A percentile compares a stretch with the other conserved stretches of the same genome.
Conservation (phyloP, 1,140 invertebrate genomes). For the Nephotettix cincticeps region DNA sequence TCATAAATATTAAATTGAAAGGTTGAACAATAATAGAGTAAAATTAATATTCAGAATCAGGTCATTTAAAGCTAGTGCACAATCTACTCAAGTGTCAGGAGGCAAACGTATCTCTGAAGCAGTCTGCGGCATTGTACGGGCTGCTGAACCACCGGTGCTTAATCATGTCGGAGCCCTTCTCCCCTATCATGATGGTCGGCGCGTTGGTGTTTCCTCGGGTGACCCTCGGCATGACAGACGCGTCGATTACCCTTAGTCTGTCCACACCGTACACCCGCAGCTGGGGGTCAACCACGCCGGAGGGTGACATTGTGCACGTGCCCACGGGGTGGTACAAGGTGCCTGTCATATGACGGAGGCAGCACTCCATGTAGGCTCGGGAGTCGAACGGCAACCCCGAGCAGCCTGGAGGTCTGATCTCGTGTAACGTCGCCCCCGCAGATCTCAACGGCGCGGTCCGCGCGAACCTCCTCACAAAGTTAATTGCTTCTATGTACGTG, state of each 20-base stretch:
- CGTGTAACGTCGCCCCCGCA: constrained; percentile 44
- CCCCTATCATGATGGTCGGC: constrained; percentile 67
- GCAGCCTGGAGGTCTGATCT: constrained; percentile 62
- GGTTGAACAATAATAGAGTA: too few relatives aligned
- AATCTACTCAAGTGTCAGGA: too few relatives aligned
- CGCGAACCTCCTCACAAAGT: constrained; percentile 1
- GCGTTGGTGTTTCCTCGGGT: constrained; percentile 68
- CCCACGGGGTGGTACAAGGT: constrained; percentile 54
- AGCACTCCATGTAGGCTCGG: constrained; percentile 71
- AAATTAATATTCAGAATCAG: too few relatives aligned
- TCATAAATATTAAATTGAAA: too few relatives aligned
- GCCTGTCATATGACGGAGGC: constrained; percentile 50
- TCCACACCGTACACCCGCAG: constrained; percentile 59
- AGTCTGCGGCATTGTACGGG: too few relatives aligned
- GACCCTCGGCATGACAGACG: constrained; percentile 70
- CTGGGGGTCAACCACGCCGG: constrained; percentile 60
- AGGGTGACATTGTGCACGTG: constrained; percentile 65
- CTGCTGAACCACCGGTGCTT: constrained; percentile 56
- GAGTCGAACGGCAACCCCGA: constrained; percentile 59
- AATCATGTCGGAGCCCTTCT: constrained; percentile 65
- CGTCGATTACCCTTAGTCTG: constrained; percentile 64
- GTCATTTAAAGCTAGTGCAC: too few relatives aligned
- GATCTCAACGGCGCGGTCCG: constrained; percentile 39
- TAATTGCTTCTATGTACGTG: constrained; percentile 55
- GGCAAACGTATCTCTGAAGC: too few relatives aligned